Conservation (phyloP, 2,888 invertebrate genomes). For the Nomada ferruginata region DNA sequence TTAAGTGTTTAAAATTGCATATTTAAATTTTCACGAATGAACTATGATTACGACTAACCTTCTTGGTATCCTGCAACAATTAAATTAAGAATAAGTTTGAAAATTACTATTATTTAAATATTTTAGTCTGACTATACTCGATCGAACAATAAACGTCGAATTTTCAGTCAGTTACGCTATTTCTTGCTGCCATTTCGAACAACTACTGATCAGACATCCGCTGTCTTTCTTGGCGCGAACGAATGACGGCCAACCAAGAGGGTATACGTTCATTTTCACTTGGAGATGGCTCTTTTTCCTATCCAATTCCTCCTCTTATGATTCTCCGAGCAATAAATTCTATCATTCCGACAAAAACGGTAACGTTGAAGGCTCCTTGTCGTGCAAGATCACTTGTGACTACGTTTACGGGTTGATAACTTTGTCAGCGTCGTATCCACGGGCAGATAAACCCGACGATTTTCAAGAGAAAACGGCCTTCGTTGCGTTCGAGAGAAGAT, state of each 20-base stretch:
- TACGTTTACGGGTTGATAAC: slow-evolving; percentile 1
- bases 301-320: background rate
- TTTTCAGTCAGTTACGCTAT: slow-evolving; percentile 45
- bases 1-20: no score
- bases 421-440: background rate
- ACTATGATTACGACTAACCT: no score
- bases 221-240: slow-evolving; percentile 52
- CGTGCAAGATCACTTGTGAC: background rate
- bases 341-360: background rate
- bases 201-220: slow-evolving; percentile 52
- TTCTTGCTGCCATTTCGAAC: slow-evolving; percentile 29
- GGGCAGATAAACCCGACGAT: background rate
- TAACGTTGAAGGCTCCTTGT: background rate
- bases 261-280: background rate
- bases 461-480: background rate
- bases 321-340: background rate
- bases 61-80: no score
- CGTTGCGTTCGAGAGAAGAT: background rate
- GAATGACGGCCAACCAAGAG: slow-evolving; percentile 23
- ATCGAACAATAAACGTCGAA: slow-evolving; percentile 20
- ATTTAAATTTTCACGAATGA: no score
- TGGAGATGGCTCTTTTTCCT: background rate
- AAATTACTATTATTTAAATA: no score
- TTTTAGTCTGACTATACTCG: no score
- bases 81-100: no score